phyloP scores from a whole-genome alignment of 2,113 vertebrate genomes.

The western clawed frog (Xenopus tropicalis) region UCB_Xtro_10.0 CM004443.2:44951501-44952000 shows the following conservation, averaged over 20 bases:
- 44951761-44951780: slow-evolving; percentile 75
- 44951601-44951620: slow-evolving; percentile 83
- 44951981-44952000: slow-evolving; percentile 59
- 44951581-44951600: slow-evolving; percentile 95
- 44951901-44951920: slow-evolving; percentile 44
- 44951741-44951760: slow-evolving; percentile 76
- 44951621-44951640: slow-evolving; percentile 90
- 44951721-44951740: slow-evolving; percentile 80
- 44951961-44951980: slow-evolving; percentile 57
- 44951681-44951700: slow-evolving; percentile 91
- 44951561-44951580: slow-evolving; percentile 92
- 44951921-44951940: slow-evolving; percentile 22
- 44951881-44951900: slow-evolving; percentile 54
- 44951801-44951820: slow-evolving; percentile 67
- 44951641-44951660: slow-evolving; percentile 70
- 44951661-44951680: slow-evolving; percentile 79
- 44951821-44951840: slow-evolving; percentile 60
- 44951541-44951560: slow-evolving; percentile 97
- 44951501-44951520: slow-evolving; percentile 95
- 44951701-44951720: slow-evolving; percentile 82
- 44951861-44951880: slow-evolving; percentile 44
- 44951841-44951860: slow-evolving; percentile 50
- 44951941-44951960: slow-evolving; percentile 52
- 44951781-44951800: slow-evolving; percentile 77
- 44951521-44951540: slow-evolving; percentile 92